Evolutionary conservation across 1,140 invertebrate species (phyloP), one percentile per base, ranked within the genome.

Genomic region (Mylabris phalerata): DNA sequence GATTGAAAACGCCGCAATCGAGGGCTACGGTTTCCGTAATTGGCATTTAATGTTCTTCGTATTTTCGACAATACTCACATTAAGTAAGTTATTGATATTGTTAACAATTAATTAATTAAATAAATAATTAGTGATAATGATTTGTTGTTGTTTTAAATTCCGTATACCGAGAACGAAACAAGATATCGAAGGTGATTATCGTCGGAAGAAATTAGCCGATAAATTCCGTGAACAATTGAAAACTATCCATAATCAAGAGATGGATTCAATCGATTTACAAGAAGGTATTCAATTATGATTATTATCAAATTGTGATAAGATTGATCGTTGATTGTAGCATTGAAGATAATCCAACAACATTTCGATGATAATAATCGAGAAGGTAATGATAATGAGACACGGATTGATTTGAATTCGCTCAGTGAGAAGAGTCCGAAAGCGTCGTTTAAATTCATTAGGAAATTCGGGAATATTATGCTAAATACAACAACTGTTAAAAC

Each of bases 181-280:
- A 74, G 90, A 95, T 73, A 95, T 95, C 48, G 91, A 95, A 72
- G 91, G 89, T 0, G 90, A 95, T 75, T 92, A 89, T 73, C 82
- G 90, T 61, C 78, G 92, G 3, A 86, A 89, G 65, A 87, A 87
- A 71, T 84, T 95, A 26, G 86, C 91, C 0, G 81, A 81, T 60
- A 90, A 86, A 70, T 95, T 95, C 73, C 79, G 87, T 10, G 84
- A 87, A 57, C 82, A 92, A 69, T 75, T 95, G 9, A 82, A 84
- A 60, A 84, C 86, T 63, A 90, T 95, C 61, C 84, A 86, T 67
- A 89, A 93, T 69, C 82, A 85, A 4, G 89, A 93, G 70, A 90
- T 93, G 83, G 88, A 92, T 67, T 80, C 85, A 42, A 88, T 92
- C 80, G 85, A 90, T 71, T 75, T 92, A 40, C 82, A 84, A 75